Evolutionary conservation across 2,113 vertebrate species (phyloP).

Genomic region (human (Homo sapiens)): DNA sequence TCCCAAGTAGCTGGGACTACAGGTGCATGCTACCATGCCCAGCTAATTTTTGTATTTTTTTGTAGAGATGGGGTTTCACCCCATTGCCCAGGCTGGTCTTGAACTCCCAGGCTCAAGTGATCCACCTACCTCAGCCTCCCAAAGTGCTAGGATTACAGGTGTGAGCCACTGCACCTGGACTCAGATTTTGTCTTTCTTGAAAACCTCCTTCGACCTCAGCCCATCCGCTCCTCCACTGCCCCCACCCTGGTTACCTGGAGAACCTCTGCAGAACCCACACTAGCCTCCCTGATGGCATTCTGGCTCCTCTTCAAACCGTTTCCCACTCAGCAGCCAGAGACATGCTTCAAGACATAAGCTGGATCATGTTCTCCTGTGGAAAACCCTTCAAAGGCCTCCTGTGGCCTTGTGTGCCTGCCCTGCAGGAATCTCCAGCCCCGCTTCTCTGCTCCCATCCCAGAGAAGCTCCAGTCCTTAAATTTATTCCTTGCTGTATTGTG

Average conservation of each 20-base stretch:
- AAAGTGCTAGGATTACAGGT: neutral
- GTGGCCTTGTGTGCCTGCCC: neutral
- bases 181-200: neutral
- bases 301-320: neutral
- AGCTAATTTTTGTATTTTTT: neutral
- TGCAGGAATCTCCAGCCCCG: neutral
- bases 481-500: rapidly evolving
- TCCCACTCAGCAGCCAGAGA: neutral
- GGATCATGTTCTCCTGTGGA: neutral
- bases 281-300: neutral
- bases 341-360: neutral
- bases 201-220: neutral
- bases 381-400: neutral
- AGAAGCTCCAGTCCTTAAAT: neutral
- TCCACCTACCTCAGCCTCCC: neutral
- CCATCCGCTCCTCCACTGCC: neutral
- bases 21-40: neutral
- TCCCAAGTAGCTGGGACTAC: neutral
- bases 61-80: neutral
- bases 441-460: neutral
- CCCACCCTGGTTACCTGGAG: neutral
- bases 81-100: neutral
- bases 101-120: neutral
- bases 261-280: neutral
- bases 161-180: neutral